Base-by-base conservation (phyloP, 2,888 invertebrate genomes). In the Phoenoteleia sp. region DNA sequence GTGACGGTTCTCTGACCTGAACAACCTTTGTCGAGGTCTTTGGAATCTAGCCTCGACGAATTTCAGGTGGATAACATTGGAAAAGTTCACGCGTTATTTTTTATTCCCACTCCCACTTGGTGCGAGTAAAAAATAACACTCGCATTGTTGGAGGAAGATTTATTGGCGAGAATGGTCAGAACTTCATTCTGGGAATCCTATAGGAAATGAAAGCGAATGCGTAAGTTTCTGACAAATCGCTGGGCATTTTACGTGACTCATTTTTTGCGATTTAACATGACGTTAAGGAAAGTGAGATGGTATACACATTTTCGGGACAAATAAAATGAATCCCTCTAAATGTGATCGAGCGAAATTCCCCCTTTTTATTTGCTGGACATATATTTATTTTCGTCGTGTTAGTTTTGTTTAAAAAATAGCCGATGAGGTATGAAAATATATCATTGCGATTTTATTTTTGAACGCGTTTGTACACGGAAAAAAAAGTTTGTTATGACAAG, bases 181-280 rank as follows among this genome's bases (percentile, higher is more conserved):
- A 77, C 47, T 54, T 77, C 47, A 66, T 71, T 66, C 67, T 62
- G 62, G n/a, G 58, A 56, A 67, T 49, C 67, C 56, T 58, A 60
- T 42, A 74, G 60, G 66, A 81, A 62, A 77, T 77, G 72, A 72
- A 72, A 36, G 72, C 72, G 60, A 72, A 72, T 72, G 72, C 49
- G 72, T 21, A 66, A 66, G 58, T 58, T 74, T 23, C 67, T 81
- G 74, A 74, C 74, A 74, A 82, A 75, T 75, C 54, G 79, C 58
- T 64, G 54, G 67, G 42, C 36, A 74, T 75, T 74, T 84, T 58
- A 19, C 36, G 64, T 25, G 71, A 76, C 45, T 71, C 64, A 76
- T 76, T 71, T 19, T 71, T 71, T 56, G 49, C 69, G 39, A 39
- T 13, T 13, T 17, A 45, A 56, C 71, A 45, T 56, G 45, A 21